Evolutionary conservation across 2,888 invertebrate species (phyloP).

Genomic region (Galerucella pusilla): DNA sequence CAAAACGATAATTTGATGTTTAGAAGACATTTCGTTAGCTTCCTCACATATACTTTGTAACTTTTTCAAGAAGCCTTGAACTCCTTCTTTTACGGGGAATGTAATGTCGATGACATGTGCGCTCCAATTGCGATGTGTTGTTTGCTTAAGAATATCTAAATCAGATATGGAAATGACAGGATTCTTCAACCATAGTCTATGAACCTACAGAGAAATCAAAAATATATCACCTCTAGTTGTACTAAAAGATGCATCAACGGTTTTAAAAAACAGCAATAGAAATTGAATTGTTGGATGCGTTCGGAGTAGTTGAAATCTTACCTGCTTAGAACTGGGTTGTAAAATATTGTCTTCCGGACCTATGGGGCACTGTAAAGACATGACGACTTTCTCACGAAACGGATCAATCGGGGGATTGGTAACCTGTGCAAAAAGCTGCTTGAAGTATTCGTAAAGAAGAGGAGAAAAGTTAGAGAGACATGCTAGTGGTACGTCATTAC

Average conservation of each 20-base stretch:
- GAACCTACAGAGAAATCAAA: conserved; percentile 59
- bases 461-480: conserved; percentile 97
- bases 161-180: conserved; percentile 94
- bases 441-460: conserved; percentile 96
- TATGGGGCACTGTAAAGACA: conserved; percentile 97
- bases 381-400: conserved; percentile 97
- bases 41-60: conserved; percentile 83
- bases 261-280: not conserved
- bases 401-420: conserved; percentile 99
- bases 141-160: conserved; percentile 86
- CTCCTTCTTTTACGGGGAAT: conserved; percentile 81
- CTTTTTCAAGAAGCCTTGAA: conserved; percentile 74
- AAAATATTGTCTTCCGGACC: conserved; percentile 97
- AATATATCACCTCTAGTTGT: not conserved
- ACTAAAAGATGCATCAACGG: not conserved
- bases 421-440: conserved; percentile 98
- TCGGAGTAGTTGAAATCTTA: conserved; percentile 23
- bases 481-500: conserved; percentile 97
- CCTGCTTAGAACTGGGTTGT: conserved; percentile 86
- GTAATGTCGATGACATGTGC: conserved; percentile 85
- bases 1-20: conserved; percentile 85
- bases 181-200: conserved; percentile 91
- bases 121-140: conserved; percentile 89
- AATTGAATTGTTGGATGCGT: not conserved
- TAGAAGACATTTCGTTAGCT: conserved; percentile 76